Evolutionary conservation across 2,797 vertebrate genomes (phyloP).

Genomic region (Austrolebias charrua): DNA sequence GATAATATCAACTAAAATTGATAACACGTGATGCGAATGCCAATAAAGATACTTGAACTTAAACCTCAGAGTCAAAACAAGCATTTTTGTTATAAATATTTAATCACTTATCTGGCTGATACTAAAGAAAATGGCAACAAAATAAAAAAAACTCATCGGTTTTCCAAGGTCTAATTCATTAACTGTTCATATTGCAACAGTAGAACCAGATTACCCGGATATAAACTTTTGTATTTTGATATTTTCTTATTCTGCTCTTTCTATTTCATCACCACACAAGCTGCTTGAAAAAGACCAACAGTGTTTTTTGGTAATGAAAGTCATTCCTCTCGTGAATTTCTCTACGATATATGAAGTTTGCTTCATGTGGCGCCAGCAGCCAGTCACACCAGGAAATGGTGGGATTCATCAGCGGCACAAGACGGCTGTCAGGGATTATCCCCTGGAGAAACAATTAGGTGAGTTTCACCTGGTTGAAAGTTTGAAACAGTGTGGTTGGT

Average conservation of each 20-base stretch:
- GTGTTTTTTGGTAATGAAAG: constrained; percentile 8
- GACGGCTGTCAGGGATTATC: constrained; percentile 8
- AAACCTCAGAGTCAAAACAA: not conserved
- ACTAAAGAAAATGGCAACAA: too few relatives aligned
- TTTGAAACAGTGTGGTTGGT: constrained; percentile 7
- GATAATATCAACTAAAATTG: too few relatives aligned
- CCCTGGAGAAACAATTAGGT: not conserved
- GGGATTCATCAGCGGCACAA: constrained; percentile 9
- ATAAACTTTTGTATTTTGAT: not conserved
- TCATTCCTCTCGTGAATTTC: constrained; percentile 19
- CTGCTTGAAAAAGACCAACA: not conserved
- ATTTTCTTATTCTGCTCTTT: constrained; percentile 1
- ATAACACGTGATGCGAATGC: too few relatives aligned
- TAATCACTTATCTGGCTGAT: not conserved
- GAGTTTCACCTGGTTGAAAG: not conserved
- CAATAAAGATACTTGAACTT: not conserved
- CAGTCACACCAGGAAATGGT: constrained; percentile 8
- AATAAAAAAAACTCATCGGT: too few relatives aligned
- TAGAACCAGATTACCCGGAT: not conserved
- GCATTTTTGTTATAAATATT: too few relatives aligned
- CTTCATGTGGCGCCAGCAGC: constrained; percentile 10
- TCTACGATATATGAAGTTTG: constrained; percentile 27
- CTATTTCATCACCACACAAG: constrained; percentile 1
- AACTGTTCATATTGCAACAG: too few relatives aligned
- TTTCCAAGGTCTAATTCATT: not conserved